These are phyloP conservation scores for Zaprionus gabonicus DNA, from an alignment of 1,140 invertebrate species.

Conservation along the genomic window DNA sequence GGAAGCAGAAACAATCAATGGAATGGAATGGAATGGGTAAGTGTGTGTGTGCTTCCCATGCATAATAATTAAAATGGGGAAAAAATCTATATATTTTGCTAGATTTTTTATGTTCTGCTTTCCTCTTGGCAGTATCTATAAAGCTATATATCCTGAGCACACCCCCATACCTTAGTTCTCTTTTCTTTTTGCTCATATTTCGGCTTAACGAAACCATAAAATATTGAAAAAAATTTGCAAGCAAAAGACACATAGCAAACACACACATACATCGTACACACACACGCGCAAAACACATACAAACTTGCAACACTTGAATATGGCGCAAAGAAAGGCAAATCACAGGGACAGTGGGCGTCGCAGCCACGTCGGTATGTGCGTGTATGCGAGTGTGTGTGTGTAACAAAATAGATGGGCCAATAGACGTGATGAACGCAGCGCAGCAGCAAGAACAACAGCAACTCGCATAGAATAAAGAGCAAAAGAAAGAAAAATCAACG, in stretches of 20 bases:
- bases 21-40: neutral
- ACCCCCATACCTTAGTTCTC: neutral
- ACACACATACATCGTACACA: constrained; percentile 3
- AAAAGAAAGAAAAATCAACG: constrained; percentile 21
- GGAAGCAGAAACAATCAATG: neutral
- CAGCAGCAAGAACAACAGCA: constrained; percentile 19
- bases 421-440: constrained; percentile 73
- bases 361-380: constrained; percentile 3
- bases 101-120: neutral
- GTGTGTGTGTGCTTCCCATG: neutral
- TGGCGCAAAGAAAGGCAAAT: constrained; percentile 48
- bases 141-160: neutral
- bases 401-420: constrained; percentile 62
- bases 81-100: neutral
- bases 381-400: constrained; percentile 15
- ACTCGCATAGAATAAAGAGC: constrained; percentile 10
- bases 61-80: neutral
- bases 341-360: constrained; percentile 40
- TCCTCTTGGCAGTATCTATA: neutral
- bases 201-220: constrained; percentile 65
- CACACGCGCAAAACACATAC: constrained; percentile 1
- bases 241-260: constrained; percentile 13
- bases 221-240: constrained; percentile 46
- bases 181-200: constrained; percentile 11
- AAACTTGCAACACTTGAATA: constrained; percentile 15